Evolutionary conservation across 2,888 invertebrate species (phyloP).

Genomic region (Carterocephalus palaemon): DNA sequence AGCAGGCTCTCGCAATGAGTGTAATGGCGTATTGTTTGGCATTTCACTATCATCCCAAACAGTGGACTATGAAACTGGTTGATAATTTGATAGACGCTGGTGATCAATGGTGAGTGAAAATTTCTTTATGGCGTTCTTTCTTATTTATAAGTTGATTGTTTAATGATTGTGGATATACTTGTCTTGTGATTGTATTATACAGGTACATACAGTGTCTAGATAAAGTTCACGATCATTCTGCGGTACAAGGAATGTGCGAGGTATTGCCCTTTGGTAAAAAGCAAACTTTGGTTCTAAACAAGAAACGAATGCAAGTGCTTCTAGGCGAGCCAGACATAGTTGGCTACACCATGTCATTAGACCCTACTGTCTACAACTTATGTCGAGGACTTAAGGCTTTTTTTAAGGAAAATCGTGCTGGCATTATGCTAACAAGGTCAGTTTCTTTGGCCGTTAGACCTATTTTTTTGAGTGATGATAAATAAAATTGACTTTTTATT

Average conservation of each 20-base stretch:
- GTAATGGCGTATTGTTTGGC: constrained; percentile 79
- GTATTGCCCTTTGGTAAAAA: constrained; percentile 70
- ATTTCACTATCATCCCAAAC: constrained; percentile 77
- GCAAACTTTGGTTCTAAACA: constrained; percentile 56
- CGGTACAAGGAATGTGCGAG: constrained; percentile 68
- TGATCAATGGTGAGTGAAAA: constrained; percentile 64
- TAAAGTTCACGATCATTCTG: constrained; percentile 70
- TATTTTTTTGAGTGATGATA: neutral
- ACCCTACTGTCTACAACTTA: constrained; percentile 69
- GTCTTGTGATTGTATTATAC: constrained; percentile 1
- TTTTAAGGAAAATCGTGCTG: constrained; percentile 73
- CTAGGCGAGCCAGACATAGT: constrained; percentile 69
- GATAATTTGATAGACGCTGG: constrained; percentile 79
- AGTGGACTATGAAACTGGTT: constrained; percentile 80
- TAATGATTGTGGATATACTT: too few relatives aligned
- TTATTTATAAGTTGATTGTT: too few relatives aligned
- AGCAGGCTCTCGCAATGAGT: constrained; percentile 78
- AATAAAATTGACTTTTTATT: constrained; percentile 4
- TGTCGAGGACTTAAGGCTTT: constrained; percentile 78
- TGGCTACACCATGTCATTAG: constrained; percentile 67
- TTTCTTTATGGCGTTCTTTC: too few relatives aligned
- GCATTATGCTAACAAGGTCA: constrained; percentile 68
- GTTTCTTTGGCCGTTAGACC: constrained; percentile 1
- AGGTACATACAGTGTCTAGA: constrained; percentile 67
- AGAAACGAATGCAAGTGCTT: constrained; percentile 64